Conservation (phyloP, 2,888 invertebrate species). For the Gibbula magus region DNA sequence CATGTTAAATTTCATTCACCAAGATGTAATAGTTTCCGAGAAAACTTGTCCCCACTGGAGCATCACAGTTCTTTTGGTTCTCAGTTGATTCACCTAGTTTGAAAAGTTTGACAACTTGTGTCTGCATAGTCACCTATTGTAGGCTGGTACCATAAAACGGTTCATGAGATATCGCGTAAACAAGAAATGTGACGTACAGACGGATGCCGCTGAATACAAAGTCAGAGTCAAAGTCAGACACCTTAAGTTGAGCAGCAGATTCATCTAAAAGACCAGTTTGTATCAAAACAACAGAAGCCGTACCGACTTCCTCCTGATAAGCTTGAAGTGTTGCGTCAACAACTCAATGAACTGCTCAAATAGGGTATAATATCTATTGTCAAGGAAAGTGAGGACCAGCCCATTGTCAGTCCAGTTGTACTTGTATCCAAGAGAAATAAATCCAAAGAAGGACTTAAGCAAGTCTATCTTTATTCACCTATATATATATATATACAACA, state of each 20-base stretch:
- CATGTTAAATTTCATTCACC: no score
- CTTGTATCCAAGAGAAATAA: constrained; percentile 31
- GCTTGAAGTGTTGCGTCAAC: constrained; percentile 30
- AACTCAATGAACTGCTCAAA: constrained; percentile 31
- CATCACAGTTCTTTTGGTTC: no score
- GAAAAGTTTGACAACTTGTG: no score
- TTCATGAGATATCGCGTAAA: no score
- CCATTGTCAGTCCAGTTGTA: constrained; percentile 36
- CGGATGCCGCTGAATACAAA: no score
- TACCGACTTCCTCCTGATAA: constrained; percentile 36
- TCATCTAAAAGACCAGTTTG: constrained; percentile 20
- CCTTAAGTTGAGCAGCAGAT: constrained; percentile 30
- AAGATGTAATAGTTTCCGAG: no score
- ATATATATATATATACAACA: no score
- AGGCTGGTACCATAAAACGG: no score
- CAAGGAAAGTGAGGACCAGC: constrained; percentile 29
- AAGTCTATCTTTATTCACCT: neutral
- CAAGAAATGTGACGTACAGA: no score
- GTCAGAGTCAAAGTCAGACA: neutral
- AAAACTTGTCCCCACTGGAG: no score
- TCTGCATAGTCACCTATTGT: no score
- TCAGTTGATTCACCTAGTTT: no score
- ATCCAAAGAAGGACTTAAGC: neutral
- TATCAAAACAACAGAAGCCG: constrained; percentile 31
- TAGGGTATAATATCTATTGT: constrained; percentile 31